These are phyloP conservation scores for Proterorhinus semilunaris DNA, from an alignment of 2,113 vertebrate species.

Conservation along the genomic window DNA sequence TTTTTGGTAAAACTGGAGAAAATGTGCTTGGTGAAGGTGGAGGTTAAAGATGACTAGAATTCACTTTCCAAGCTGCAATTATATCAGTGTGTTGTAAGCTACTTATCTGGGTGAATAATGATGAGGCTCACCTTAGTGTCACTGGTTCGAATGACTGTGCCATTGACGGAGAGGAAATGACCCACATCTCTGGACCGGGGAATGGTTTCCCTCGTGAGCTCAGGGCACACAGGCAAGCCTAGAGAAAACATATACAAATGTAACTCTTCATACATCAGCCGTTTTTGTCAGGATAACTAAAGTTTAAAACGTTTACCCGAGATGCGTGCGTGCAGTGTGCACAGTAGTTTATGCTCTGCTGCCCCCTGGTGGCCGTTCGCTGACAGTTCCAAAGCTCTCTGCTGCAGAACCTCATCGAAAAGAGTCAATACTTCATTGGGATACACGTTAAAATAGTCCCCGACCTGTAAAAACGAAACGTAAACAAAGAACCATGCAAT, in stretches of 20 bases:
- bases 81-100: not conserved
- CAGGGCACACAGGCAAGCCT: conserved; percentile 94
- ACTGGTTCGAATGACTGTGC: conserved; percentile 91
- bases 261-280: not conserved
- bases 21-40: too few relatives aligned
- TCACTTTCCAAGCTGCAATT: too few relatives aligned
- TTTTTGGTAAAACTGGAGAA: too few relatives aligned
- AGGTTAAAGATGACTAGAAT: too few relatives aligned
- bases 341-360: conserved; percentile 65
- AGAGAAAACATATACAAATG: conserved; percentile 6
- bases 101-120: not conserved
- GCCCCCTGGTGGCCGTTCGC: conserved; percentile 38
- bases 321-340: conserved; percentile 85
- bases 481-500: not conserved
- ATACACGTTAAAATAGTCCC: conserved; percentile 88
- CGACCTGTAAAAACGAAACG: conserved; percentile 53
- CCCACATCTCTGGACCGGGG: conserved; percentile 88
- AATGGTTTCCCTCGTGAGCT: conserved; percentile 91
- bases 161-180: conserved; percentile 92
- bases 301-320: conserved; percentile 77
- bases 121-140: conserved; percentile 75
- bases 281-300: not conserved
- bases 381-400: conserved; percentile 66
- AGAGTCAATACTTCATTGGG: conserved; percentile 83
- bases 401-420: conserved; percentile 84